Base-by-base conservation (phyloP, 2,797 vertebrate genomes). In the Falco cherrug region DNA sequence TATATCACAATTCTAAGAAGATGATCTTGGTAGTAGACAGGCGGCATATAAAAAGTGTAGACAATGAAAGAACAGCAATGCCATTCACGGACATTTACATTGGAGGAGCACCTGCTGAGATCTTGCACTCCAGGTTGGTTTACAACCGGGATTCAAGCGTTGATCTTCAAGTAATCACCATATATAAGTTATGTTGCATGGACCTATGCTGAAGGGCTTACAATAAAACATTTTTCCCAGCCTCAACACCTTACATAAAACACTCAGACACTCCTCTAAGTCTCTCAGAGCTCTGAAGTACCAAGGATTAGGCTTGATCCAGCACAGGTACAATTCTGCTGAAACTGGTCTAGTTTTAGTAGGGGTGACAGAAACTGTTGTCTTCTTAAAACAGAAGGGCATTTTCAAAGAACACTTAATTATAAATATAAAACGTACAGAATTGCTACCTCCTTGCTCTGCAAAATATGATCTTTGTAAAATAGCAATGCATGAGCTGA, bases 1-100 rank as follows among this genome's bases (percentile, higher is more conserved):
- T 99, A 97, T 99, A 99, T 95, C 99, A 99, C 97, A 99, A 99
- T 95, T 99, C 98, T 51, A 99, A 99, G 98, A 99, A 99, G 97
- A 98, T 99, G 76, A 99, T 99, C 96, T 98, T 99, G 73, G 98
- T 99, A 69, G 99, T 99, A 89, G 99, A 99, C 97, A 99, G 99
- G 96, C 98, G 98, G 80, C 99, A 99, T 50, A 98, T 99, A 69
- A 99, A 99, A 96, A 99, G 99, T 9, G 94, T 99, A 94, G 99
- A 99, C 93, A 99, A 99, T 84, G 98, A 99, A 76, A 99, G 98
- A 98, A 99, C 98, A 96, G 97, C 98, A 13, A 98, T 99, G 92
- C 99, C 99, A 16, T 99, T 99, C 96, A 98, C 98, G 53, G 99
- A 99, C 92, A 99, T 99, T 84, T 99, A 99, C 95, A 99, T 99